A percentile compares a stretch with the other conserved stretches of the same genome.
Conservation (phyloP, 1,140 invertebrate genomes). For the Microplitis mediator region DNA sequence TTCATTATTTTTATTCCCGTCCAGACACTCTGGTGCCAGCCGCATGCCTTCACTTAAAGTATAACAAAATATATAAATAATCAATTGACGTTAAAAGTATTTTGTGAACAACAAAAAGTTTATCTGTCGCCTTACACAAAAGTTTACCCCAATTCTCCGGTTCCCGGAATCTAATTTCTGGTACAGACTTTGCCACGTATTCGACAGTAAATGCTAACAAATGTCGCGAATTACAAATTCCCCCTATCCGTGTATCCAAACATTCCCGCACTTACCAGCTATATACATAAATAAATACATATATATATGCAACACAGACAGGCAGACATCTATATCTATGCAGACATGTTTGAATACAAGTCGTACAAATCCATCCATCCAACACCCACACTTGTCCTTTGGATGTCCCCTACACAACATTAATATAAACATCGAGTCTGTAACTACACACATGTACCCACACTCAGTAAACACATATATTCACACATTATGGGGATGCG, state of each 20-base stretch:
- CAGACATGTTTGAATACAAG: neutral
- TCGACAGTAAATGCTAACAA: slow-evolving; percentile 48
- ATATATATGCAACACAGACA: neutral
- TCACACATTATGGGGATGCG: neutral
- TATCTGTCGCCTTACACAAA: neutral
- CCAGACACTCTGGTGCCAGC: no score
- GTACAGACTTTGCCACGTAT: slow-evolving; percentile 20
- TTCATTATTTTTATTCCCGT: no score
- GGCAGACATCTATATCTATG: no score
- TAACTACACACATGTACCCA: slow-evolving; percentile 35
- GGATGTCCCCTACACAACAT: slow-evolving; percentile 34
- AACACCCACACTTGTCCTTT: neutral
- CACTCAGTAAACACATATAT: neutral
- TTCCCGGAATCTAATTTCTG: slow-evolving; percentile 29
- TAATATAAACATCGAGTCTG: slow-evolving; percentile 53
- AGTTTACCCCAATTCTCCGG: slow-evolving; percentile 47
- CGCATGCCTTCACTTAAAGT: no score
- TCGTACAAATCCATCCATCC: neutral
- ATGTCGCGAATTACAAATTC: slow-evolving; percentile 55
- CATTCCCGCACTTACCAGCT: slow-evolving; percentile 15
- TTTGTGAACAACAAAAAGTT: neutral
- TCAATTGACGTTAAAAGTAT: neutral
- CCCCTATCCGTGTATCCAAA: slow-evolving; percentile 31
- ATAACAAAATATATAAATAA: neutral
- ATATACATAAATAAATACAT: neutral